phyloP scores from a whole-genome alignment of 2,113 vertebrate species.

The Hylia prasina region DNA sequence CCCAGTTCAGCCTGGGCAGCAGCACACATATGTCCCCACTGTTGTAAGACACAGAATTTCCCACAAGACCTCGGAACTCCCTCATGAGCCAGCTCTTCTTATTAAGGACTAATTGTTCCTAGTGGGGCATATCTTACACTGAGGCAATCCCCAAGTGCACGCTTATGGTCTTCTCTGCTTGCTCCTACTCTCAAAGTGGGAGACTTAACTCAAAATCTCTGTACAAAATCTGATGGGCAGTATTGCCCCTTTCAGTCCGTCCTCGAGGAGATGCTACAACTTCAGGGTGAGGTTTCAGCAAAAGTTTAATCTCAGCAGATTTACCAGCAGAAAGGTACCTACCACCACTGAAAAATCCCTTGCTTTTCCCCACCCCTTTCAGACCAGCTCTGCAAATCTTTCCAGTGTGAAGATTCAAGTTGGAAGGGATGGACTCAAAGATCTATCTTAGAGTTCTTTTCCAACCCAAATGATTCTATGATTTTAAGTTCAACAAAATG shows the following conservation, averaged over 20 bases:
- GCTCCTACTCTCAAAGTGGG: not conserved
- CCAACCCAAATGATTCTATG: not conserved
- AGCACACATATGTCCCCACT: not conserved
- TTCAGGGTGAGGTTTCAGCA: not conserved
- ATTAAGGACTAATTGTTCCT: not conserved
- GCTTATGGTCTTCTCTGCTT: not conserved
- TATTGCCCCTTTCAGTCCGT: not conserved
- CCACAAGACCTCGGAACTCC: not conserved
- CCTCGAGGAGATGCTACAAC: not conserved
- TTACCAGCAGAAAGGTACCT: not conserved
- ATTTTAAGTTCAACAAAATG: not conserved
- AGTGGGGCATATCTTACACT: not conserved
- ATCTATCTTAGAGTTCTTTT: not conserved
- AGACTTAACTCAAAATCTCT: not conserved
- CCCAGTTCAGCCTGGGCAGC: not conserved
- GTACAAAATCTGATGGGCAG: not conserved
- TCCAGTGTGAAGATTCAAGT: not conserved
- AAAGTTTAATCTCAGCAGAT: not conserved
- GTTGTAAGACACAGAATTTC: not conserved
- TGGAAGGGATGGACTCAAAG: not conserved
- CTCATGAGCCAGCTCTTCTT: not conserved
- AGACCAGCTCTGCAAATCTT: not conserved
- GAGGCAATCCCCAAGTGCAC: not conserved
- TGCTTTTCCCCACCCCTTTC: not conserved
- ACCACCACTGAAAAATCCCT: not conserved